Evolutionary conservation across 2,797 vertebrate genomes (phyloP).

Genomic region (Antennarius maculatus): DNA sequence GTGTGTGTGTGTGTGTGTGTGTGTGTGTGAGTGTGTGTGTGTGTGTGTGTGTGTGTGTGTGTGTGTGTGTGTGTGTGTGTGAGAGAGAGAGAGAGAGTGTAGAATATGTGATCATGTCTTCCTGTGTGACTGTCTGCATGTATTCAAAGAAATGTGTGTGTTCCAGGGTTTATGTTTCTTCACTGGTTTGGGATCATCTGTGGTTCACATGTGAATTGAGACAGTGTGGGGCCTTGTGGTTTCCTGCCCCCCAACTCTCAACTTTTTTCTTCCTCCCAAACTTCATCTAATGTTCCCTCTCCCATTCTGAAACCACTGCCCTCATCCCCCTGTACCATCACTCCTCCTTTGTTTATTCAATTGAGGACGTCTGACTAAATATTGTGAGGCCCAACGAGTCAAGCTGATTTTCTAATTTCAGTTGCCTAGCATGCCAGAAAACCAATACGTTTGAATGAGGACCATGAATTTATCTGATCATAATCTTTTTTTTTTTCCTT

Average conservation of each 20-base stretch:
- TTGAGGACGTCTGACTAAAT: slow-evolving; percentile 64
- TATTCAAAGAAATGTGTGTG: slow-evolving; percentile 52
- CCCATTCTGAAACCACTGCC: slow-evolving; percentile 38
- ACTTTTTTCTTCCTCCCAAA: slow-evolving; percentile 63
- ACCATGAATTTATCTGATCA: slow-evolving; percentile 29
- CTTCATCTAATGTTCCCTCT: slow-evolving; percentile 52
- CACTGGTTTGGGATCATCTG: slow-evolving; percentile 56
- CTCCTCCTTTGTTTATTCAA: slow-evolving; percentile 65
- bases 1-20: no score
- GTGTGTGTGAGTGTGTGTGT: no score
- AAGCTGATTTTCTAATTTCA: slow-evolving; percentile 58
- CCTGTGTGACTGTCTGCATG: slow-evolving; percentile 41
- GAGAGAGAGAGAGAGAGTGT: slow-evolving; percentile 29
- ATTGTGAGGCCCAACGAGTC: slow-evolving; percentile 52
- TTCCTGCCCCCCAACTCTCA: slow-evolving; percentile 66
- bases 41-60: no score
- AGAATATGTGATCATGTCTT: slow-evolving; percentile 36
- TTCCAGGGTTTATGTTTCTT: slow-evolving; percentile 28
- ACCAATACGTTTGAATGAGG: slow-evolving; percentile 51
- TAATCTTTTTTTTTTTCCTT: slow-evolving; percentile 4
- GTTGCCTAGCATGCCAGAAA: slow-evolving; percentile 40
- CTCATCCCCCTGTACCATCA: slow-evolving; percentile 29
- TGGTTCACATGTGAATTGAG: slow-evolving; percentile 73
- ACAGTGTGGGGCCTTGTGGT: slow-evolving; percentile 80
- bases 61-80: no score